A percentile compares a stretch with the other conserved stretches of the same genome.
These are phyloP conservation scores for Drosophila chauvacae DNA, from an alignment of 1,140 invertebrate genomes.

Conservation along the genomic window DNA sequence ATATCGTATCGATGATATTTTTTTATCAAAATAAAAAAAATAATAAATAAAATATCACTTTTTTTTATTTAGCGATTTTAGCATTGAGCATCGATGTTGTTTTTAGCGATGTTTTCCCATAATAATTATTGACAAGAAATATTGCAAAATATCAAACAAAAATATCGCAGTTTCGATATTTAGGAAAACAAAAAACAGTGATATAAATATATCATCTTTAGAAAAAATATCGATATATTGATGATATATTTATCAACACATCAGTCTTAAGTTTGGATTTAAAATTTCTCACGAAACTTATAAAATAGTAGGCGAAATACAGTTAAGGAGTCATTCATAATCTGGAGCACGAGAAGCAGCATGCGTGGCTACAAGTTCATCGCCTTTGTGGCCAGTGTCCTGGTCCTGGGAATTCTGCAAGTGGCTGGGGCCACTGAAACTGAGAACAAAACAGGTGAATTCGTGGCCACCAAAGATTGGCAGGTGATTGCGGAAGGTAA, in stretches of 20 bases:
- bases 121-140: too few relatives aligned
- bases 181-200: too few relatives aligned
- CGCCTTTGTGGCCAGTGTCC: neutral
- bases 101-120: too few relatives aligned
- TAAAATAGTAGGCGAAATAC: conserved; percentile 15
- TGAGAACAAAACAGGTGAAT: conserved; percentile 73
- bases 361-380: conserved; percentile 18
- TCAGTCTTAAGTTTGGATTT: conserved; percentile 25
- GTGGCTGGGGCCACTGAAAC: conserved; percentile 7
- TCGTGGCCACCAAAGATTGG: conserved; percentile 87
- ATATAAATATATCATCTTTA: too few relatives aligned
- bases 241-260: conserved; percentile 2
- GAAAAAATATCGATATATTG: too few relatives aligned
- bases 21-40: too few relatives aligned
- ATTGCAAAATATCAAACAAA: too few relatives aligned
- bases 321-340: neutral
- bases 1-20: too few relatives aligned
- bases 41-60: too few relatives aligned
- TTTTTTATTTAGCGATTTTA: too few relatives aligned
- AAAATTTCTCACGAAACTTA: conserved; percentile 26
- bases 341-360: neutral
- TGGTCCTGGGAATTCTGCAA: conserved; percentile 23
- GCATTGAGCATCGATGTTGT: too few relatives aligned
- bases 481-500: conserved; percentile 87
- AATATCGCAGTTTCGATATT: too few relatives aligned